Conservation (phyloP, 2,113 vertebrate species). For the Aptenodytes patagonicus region DNA sequence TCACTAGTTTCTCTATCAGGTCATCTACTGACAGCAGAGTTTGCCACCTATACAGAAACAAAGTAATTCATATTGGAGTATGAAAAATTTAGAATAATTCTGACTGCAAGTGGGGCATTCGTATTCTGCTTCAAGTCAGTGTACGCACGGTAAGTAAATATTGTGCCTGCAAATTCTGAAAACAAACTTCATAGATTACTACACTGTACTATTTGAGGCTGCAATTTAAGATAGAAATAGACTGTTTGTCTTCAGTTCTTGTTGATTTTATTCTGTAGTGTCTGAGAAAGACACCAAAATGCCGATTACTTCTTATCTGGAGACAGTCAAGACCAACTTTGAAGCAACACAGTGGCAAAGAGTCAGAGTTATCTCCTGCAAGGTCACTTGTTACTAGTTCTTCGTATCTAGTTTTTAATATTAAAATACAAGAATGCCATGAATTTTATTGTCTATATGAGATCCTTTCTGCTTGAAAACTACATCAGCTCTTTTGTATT, state of each 20-base stretch:
- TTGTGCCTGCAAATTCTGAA: neutral
- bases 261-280: neutral
- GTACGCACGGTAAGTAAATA: neutral
- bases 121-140: neutral
- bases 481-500: neutral
- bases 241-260: neutral
- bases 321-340: neutral
- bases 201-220: neutral
- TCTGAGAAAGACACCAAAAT: neutral
- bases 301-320: neutral
- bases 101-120: neutral
- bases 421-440: neutral
- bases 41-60: slow-evolving; percentile 82
- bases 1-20: slow-evolving; percentile 90
- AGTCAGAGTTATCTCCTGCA: neutral
- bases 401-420: neutral
- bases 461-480: neutral
- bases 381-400: neutral
- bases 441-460: neutral
- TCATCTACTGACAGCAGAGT: slow-evolving; percentile 97
- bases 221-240: neutral
- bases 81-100: neutral
- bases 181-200: neutral
- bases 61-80: neutral
- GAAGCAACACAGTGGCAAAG: neutral